Evolutionary conservation across 1,140 invertebrate genomes (phyloP).

Genomic region (Hylyphantes graminicola): DNA sequence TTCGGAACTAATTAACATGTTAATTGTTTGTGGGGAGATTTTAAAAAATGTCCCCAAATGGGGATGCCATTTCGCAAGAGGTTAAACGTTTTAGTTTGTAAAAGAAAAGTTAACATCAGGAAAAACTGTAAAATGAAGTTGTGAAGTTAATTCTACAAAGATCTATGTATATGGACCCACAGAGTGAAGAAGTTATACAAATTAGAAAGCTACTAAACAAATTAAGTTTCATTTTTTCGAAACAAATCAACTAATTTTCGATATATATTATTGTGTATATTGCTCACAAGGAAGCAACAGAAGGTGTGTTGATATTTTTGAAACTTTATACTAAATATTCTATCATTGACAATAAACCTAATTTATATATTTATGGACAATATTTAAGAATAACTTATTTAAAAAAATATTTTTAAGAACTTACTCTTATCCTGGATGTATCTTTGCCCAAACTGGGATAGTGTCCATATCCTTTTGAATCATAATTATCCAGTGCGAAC

Average conservation of each 20-base stretch:
- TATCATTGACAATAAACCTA: background rate
- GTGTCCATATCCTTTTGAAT: constrained; percentile 16
- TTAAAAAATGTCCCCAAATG: too few species aligned
- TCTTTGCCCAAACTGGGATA: constrained; percentile 23
- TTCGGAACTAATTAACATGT: too few species aligned
- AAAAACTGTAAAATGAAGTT: too few species aligned
- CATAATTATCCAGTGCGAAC: constrained; percentile 1
- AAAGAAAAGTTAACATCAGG: too few species aligned
- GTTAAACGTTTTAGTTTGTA: too few species aligned
- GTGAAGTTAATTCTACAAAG: too few species aligned
- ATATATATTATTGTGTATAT: too few species aligned
- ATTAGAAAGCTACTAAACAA: background rate
- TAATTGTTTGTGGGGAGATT: too few species aligned
- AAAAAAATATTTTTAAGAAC: background rate
- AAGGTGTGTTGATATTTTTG: background rate
- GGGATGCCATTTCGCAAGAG: too few species aligned
- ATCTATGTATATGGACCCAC: too few species aligned
- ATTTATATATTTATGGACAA: background rate
- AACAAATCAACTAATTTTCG: background rate
- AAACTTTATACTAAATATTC: background rate
- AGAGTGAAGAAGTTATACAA: too few species aligned
- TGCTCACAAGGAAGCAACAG: too few species aligned
- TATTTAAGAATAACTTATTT: background rate
- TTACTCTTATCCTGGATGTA: constrained; percentile 49
- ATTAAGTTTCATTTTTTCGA: background rate